Percentiles rank a stretch among this genome's conserved stretches.
Conservation (phyloP, 2,797 vertebrate genomes). For the Furcifer pardalis region DNA sequence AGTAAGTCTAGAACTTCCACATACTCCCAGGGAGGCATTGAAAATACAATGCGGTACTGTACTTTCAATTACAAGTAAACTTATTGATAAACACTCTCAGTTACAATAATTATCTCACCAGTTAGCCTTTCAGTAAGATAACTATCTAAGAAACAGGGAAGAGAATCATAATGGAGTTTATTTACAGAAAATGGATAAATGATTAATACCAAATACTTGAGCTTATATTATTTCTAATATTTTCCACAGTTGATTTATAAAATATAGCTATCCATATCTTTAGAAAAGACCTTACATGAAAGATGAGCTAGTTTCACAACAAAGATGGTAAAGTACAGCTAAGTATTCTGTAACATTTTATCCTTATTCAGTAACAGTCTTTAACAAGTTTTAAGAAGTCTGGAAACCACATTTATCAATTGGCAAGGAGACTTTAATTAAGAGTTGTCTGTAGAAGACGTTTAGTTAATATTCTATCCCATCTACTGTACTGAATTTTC, state of each 20-base stretch:
- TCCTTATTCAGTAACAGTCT: constrained; percentile 4
- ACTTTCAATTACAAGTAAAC: neutral
- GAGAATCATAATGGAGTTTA: constrained; percentile 13
- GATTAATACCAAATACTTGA: constrained; percentile 9
- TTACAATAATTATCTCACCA: neutral
- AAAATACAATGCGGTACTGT: too few relatives aligned
- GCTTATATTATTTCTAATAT: constrained; percentile 22
- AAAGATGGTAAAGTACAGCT: constrained; percentile 15
- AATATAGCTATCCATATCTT: constrained; percentile 50
- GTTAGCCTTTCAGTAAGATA: neutral
- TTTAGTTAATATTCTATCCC: fast-evolving
- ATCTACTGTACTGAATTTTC: neutral
- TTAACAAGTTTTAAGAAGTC: neutral
- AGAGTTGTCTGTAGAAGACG: neutral
- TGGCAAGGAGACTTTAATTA: constrained; percentile 25
- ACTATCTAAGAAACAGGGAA: constrained; percentile 26
- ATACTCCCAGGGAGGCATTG: constrained; percentile 43
- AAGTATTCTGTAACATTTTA: neutral
- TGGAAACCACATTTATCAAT: constrained; percentile 44
- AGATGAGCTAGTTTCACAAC: constrained; percentile 32
- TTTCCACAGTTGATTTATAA: constrained; percentile 5
- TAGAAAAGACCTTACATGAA: constrained; percentile 11
- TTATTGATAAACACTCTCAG: neutral
- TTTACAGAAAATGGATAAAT: constrained; percentile 31
- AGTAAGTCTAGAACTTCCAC: constrained; percentile 58